Base-by-base conservation (phyloP, 2,888 invertebrate genomes). In the Pyralis farinalis region DNA sequence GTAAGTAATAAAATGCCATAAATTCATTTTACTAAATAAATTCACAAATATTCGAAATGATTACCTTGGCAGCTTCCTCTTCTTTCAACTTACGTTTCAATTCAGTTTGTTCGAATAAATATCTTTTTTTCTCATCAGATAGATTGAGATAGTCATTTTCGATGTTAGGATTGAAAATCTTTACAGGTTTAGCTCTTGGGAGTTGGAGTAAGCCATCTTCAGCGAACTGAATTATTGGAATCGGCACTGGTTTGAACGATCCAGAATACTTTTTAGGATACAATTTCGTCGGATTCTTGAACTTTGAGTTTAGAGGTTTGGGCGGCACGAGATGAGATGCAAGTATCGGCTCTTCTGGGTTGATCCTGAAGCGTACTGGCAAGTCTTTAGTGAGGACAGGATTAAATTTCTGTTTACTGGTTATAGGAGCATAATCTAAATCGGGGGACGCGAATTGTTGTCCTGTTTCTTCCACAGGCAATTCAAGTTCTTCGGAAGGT, bases 191-290 rank as follows among this genome's bases (percentile, higher is more conserved):
- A 34, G 86, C 89, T 55, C 77, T 81, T 42, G 90, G 90, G 9
- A 83, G 60, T 67, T 83, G 63, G 44, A 58, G 69, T 7, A 53
- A 51, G 28, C 69, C 48, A 10, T 69, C 71, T 20, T 75, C 77
- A 28, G 62, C 65, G 42, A 67, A 82, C 49, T 80, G 80, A 3
- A 60, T 59, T 43, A 87, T 59, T 5, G 88, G 88, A 50, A 88
- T 85, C 1, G 82, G 75, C 31, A 87, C 63, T 0, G 88, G 85
- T 40, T 86, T 88, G 40, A 90, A 83, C 12, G 82, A 81, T 34
- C 84, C 78, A 45, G 78, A 68, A 63, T 83, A 92, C 60, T 92
- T 92, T 62, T 92, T 92, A 0, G 92, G 92, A 54, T 90, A 91
- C 12, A 83, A 55, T 55, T 87, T 87, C 11, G 91, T 92, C 1